These are phyloP conservation scores for Ormyrus rosae DNA, from an alignment of 2,888 invertebrate species.

Conservation along the genomic window DNA sequence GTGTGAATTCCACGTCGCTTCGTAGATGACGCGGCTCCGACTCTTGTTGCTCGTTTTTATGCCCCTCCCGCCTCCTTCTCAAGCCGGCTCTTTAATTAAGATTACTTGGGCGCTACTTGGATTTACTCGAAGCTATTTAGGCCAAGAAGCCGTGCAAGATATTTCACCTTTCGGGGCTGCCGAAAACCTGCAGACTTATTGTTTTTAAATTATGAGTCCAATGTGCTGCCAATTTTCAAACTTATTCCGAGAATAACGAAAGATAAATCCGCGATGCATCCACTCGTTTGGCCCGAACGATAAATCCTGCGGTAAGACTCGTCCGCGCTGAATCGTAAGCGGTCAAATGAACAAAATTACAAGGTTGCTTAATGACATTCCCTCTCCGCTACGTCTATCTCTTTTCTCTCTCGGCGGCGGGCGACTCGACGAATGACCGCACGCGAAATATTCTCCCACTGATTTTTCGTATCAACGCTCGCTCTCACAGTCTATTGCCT, in stretches of 20 bases:
- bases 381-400: constrained; percentile 48
- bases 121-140: constrained; percentile 24
- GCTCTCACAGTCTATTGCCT: neutral
- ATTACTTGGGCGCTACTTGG: constrained; percentile 33
- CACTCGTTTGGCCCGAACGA: constrained; percentile 66
- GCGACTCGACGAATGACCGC: constrained; percentile 37
- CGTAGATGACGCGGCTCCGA: constrained; percentile 47
- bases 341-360: constrained; percentile 75
- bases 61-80: neutral
- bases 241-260: constrained; percentile 57
- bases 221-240: constrained; percentile 58
- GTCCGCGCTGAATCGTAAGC: constrained; percentile 69
- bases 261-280: constrained; percentile 57
- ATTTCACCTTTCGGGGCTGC: neutral
- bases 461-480: constrained; percentile 41
- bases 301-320: constrained; percentile 71
- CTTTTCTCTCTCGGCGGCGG: constrained; percentile 12
- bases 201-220: constrained; percentile 34
- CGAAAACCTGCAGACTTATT: neutral
- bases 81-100: constrained; percentile 28
- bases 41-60: constrained; percentile 57
- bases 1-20: constrained; percentile 68
- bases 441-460: constrained; percentile 30
- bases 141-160: constrained; percentile 29
- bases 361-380: constrained; percentile 74